phyloP scores from a whole-genome alignment of 2,113 vertebrate species.

The Kryptolebias marmoratus region DNA sequence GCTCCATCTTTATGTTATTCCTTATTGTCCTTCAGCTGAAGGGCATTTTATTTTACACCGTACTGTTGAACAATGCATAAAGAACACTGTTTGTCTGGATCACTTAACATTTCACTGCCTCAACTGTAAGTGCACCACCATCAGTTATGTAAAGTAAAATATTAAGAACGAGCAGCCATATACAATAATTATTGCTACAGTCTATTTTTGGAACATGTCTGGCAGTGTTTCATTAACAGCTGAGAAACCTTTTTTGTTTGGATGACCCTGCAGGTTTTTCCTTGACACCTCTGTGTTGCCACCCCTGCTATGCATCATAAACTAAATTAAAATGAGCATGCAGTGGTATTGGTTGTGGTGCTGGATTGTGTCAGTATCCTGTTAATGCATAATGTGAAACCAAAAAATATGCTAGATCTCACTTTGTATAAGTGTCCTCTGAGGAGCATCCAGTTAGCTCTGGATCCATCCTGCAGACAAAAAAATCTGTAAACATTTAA shows the following conservation, averaged over 20 bases:
- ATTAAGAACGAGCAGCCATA: background rate
- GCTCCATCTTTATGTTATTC: too few relatives aligned
- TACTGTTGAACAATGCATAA: too few relatives aligned
- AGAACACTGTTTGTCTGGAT: too few relatives aligned
- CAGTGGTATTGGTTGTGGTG: background rate
- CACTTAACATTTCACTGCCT: slow-evolving; percentile 3
- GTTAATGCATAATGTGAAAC: background rate
- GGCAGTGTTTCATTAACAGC: background rate
- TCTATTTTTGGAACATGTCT: background rate
- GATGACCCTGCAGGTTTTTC: slow-evolving; percentile 7
- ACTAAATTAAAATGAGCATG: slow-evolving; percentile 33
- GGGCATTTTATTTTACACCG: too few relatives aligned
- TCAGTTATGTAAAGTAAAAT: slow-evolving; percentile 13
- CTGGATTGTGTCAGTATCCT: background rate
- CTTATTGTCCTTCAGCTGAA: too few relatives aligned
- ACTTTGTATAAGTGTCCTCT: background rate
- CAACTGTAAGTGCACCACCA: background rate
- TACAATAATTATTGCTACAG: background rate
- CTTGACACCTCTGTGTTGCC: background rate
- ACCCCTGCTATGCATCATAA: background rate
- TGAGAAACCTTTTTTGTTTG: slow-evolving; percentile 17
- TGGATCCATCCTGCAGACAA: too few relatives aligned
- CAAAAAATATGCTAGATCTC: background rate
- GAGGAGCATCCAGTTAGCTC: background rate
- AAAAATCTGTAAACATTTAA: too few relatives aligned